A percentile compares a stretch with the other conserved stretches of the same genome.
Evolutionary conservation across 1,140 invertebrate species (phyloP).

Genomic region (Drosophila sechellia): DNA sequence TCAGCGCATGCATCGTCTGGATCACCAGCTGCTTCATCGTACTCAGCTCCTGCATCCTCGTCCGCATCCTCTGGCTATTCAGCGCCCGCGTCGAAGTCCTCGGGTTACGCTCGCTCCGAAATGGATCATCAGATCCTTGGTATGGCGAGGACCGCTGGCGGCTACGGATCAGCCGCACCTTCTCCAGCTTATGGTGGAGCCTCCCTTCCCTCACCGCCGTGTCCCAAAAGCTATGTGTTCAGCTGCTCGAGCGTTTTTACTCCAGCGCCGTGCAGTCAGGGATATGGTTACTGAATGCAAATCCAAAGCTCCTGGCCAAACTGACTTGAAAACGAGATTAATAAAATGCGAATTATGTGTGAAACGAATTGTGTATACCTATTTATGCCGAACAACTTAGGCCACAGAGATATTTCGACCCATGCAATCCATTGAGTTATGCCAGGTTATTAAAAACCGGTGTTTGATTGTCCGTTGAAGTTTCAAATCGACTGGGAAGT

Average conservation of each 20-base stretch:
- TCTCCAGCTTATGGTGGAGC: slow-evolving; percentile 33
- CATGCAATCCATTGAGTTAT: too few relatives aligned
- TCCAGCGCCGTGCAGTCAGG: slow-evolving; percentile 54
- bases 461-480: too few relatives aligned
- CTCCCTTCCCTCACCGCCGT: slow-evolving; percentile 51
- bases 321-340: not conserved
- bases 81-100: slow-evolving; percentile 34
- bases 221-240: slow-evolving; percentile 60
- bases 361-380: too few relatives aligned
- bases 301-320: not conserved
- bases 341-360: slow-evolving; percentile 2
- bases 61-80: slow-evolving; percentile 31
- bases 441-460: too few relatives aligned
- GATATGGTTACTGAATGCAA: slow-evolving; percentile 33
- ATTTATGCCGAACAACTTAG: too few relatives aligned
- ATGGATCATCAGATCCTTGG: slow-evolving; percentile 36
- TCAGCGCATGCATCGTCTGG: slow-evolving; percentile 31
- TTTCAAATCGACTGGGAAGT: not conserved
- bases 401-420: too few relatives aligned
- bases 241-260: slow-evolving; percentile 60
- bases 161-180: slow-evolving; percentile 32
- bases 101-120: slow-evolving; percentile 47
- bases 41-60: slow-evolving; percentile 24
- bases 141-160: slow-evolving; percentile 19
- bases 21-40: not conserved